Conservation (phyloP, 1,140 invertebrate genomes). For the Heterodera carotae region DNA sequence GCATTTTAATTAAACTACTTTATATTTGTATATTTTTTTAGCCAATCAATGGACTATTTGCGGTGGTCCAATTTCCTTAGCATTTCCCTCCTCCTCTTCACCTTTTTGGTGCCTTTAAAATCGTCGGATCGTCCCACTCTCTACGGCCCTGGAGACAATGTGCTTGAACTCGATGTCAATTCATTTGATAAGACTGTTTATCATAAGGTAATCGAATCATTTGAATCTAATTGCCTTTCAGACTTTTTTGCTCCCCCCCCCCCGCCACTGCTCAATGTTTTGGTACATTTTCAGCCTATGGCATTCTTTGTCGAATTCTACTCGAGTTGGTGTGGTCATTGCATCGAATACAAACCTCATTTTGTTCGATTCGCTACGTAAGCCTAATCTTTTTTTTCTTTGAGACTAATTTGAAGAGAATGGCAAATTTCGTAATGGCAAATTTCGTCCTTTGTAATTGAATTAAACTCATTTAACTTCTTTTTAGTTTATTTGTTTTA, state of each 20-base stretch:
- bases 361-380: constrained; percentile 54
- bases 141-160: constrained; percentile 42
- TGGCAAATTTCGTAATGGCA: neutral
- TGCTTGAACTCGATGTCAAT: constrained; percentile 48
- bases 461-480: neutral
- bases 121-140: constrained; percentile 36
- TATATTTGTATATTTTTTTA: neutral
- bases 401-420: neutral
- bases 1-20: too few relatives aligned
- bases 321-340: constrained; percentile 53
- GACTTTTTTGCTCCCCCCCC: too few relatives aligned
- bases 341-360: constrained; percentile 50
- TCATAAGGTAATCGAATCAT: constrained; percentile 38
- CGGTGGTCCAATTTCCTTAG: neutral
- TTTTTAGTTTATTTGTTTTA: constrained; percentile 34
- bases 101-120: constrained; percentile 20
- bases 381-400: neutral
- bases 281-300: constrained; percentile 33
- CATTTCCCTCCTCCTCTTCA: constrained; percentile 1
- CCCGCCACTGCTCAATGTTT: neutral
- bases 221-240: too few relatives aligned
- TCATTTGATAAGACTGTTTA: constrained; percentile 51
- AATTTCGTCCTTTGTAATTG: too few relatives aligned
- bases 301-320: constrained; percentile 55
- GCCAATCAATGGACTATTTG: neutral